These are phyloP conservation scores for Pseudomyrmex sp. DNA, from an alignment of 1,140 invertebrate genomes.

Conservation along the genomic window DNA sequence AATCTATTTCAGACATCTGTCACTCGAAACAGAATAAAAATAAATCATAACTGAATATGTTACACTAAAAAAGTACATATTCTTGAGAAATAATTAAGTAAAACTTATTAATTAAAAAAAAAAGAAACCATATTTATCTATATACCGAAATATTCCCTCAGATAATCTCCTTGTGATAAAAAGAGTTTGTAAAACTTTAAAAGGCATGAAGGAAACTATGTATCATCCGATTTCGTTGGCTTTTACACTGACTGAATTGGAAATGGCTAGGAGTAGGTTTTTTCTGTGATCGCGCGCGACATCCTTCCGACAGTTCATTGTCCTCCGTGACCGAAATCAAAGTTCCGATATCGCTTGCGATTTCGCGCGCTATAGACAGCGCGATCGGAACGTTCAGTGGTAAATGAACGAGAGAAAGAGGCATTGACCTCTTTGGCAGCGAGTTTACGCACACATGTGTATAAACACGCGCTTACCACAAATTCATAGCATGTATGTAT, in stretches of 20 bases:
- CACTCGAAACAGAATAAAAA: too few species aligned
- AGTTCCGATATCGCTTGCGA: constrained; percentile 55
- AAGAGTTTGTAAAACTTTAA: too few species aligned
- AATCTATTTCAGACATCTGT: too few species aligned
- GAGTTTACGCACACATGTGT: too few species aligned
- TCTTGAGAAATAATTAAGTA: too few species aligned
- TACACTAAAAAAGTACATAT: too few species aligned
- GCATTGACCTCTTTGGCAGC: constrained; percentile 78
- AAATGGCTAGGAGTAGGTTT: constrained; percentile 2
- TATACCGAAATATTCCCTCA: too few species aligned
- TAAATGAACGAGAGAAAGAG: constrained; percentile 75
- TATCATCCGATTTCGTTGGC: not conserved
- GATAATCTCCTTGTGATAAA: too few species aligned
- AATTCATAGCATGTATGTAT: constrained; percentile 2
- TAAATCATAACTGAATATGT: too few species aligned
- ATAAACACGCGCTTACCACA: constrained; percentile 41
- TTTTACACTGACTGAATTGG: not conserved
- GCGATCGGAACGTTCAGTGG: constrained; percentile 38
- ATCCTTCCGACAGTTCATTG: constrained; percentile 54
- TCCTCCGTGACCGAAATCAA: constrained; percentile 52
- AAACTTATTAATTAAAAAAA: too few species aligned
- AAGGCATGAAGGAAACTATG: too few species aligned
- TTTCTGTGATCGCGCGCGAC: constrained; percentile 1
- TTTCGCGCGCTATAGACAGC: constrained; percentile 38
- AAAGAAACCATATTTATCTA: too few species aligned